Base-by-base conservation (phyloP, 2,888 invertebrate genomes). In the Synanthedon formicaeformis region DNA sequence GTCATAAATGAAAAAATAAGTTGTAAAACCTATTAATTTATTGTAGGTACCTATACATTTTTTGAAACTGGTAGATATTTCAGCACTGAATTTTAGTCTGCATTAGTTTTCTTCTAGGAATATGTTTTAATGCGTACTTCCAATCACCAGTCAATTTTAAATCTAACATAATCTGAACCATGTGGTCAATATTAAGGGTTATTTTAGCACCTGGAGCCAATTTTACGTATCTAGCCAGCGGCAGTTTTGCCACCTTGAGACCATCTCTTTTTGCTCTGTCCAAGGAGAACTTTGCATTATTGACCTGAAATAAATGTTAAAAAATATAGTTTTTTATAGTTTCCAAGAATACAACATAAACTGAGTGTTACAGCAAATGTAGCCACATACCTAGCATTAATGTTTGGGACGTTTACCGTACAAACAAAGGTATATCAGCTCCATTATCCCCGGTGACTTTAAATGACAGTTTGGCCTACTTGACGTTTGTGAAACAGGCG, bases 221-320 rank as follows among this genome's bases (percentile, higher is more conserved):
- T 64, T 91, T 88, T 23, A 96, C 73, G 74, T 94, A 92, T 48
- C 89, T 81, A 62, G 96, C 95, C 4, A 98, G 73, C 0, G 98
- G 98, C 49, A 98, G 80, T 69, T 92, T 94, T 0, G 91, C 92
- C 92, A 93, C 93, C 71, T 89, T 89, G 13, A 97, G 66, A 0
- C 92, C 92, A 72, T 96, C 91, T 58, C 89, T 86, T 78, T 96
- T 97, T 0, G 96, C 96, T 85, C 94, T 96, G 1, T 94, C 95
- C 55, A 96, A 71, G 4, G 97, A 94, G 5, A 96, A 62, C 1
- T 95, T 95, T 66, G 82, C 78, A 73, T 78, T 80, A 54, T 85
- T 83, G 2, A 77, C 65, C 84, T 83, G 69, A 52, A 81, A 76
- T 50, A 51, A 52, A 50, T 58, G 10, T 34, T 34, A 34, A 34